These are phyloP conservation scores for Drosophila kikkawai DNA, from an alignment of 1,140 invertebrate genomes.

Conservation along the genomic window DNA sequence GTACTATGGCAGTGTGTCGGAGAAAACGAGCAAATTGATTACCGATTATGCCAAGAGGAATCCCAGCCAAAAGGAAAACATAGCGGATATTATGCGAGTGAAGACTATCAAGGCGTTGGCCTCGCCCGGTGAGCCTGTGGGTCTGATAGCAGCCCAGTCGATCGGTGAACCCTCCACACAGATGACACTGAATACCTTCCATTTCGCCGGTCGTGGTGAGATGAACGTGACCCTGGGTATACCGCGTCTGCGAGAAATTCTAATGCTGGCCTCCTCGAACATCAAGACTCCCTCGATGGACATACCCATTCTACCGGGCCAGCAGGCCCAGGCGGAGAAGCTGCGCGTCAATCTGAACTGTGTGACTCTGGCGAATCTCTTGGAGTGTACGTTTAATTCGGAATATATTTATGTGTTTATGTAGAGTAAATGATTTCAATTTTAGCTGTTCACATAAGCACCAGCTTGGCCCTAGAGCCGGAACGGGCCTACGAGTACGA, in stretches of 20 bases:
- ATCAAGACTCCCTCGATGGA: slow-evolving; percentile 99
- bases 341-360: slow-evolving; percentile 90
- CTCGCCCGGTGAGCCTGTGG: slow-evolving; percentile 97
- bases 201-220: slow-evolving; percentile 99
- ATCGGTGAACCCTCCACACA: slow-evolving; percentile 99
- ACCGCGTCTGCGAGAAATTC: slow-evolving; percentile 97
- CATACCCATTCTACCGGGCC: slow-evolving; percentile 90
- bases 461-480: slow-evolving; percentile 87
- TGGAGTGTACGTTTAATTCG: slow-evolving; percentile 87
- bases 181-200: slow-evolving; percentile 99
- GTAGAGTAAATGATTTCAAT: neutral
- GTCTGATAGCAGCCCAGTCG: slow-evolving; percentile 97
- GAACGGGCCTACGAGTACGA: slow-evolving; percentile 87
- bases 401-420: neutral
- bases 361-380: slow-evolving; percentile 91
- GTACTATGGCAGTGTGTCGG: slow-evolving; percentile 93
- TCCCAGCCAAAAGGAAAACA: slow-evolving; percentile 84
- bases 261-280: slow-evolving; percentile 96
- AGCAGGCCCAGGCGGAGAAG: slow-evolving; percentile 88
- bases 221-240: slow-evolving; percentile 99
- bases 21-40: slow-evolving; percentile 90
- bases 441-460: slow-evolving; percentile 87
- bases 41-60: slow-evolving; percentile 87
- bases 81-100: slow-evolving; percentile 89
- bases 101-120: slow-evolving; percentile 92